Percentiles rank a stretch among this genome's conserved stretches.
Conservation (phyloP, 2,113 vertebrate genomes). For the Danionella cerebrum region DNA sequence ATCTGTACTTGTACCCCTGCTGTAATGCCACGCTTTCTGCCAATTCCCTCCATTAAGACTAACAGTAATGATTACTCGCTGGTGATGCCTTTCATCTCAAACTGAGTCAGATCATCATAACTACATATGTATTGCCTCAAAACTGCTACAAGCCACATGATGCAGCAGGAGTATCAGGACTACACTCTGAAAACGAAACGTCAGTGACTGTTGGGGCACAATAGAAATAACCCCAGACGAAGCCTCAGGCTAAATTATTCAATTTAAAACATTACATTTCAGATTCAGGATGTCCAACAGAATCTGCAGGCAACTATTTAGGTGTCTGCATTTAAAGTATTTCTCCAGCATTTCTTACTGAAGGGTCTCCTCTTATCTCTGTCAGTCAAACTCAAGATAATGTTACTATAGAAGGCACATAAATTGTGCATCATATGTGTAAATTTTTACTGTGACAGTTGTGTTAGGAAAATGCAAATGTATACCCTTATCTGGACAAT, state of each 20-base stretch:
- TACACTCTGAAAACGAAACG: background rate
- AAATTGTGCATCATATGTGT: too few relatives aligned
- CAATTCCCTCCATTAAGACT: conserved; percentile 25
- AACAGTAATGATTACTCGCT: conserved; percentile 15
- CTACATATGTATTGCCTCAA: background rate
- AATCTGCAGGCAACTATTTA: background rate
- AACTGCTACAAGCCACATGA: background rate
- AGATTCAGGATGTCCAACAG: background rate
- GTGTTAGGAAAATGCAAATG: too few relatives aligned
- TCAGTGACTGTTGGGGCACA: background rate
- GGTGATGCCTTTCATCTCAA: conserved; percentile 10
- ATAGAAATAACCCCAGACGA: background rate
- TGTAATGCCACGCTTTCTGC: conserved; percentile 8
- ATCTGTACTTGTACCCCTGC: conserved; percentile 27
- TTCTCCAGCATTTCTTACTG: background rate
- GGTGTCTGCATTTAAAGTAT: background rate
- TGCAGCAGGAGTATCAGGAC: background rate
- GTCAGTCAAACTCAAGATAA: background rate
- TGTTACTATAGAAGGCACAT: background rate
- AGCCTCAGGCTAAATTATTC: background rate
- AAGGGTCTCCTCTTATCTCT: background rate
- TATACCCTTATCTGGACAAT: too few relatives aligned
- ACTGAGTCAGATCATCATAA: conserved; percentile 4
- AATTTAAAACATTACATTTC: background rate
- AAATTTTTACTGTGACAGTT: too few relatives aligned